Percentiles rank a stretch among this genome's conserved stretches.
Conservation (phyloP, 2,888 invertebrate species). For the Metellina segmentata region DNA sequence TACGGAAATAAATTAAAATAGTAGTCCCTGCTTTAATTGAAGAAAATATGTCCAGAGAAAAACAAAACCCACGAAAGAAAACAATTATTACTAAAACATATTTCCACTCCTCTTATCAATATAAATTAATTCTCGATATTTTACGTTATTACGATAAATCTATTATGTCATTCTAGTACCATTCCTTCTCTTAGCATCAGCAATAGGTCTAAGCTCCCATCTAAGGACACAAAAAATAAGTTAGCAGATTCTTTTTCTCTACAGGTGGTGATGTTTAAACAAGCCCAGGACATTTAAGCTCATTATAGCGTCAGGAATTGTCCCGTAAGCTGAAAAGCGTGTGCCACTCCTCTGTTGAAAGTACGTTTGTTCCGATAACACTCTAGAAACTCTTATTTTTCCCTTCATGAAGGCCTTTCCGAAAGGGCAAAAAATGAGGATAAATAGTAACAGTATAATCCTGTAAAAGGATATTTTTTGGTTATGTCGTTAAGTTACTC, state of each 20-base stretch:
- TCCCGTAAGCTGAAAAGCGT: background rate
- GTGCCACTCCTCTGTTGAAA: background rate
- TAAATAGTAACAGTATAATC: slow-evolving; percentile 39
- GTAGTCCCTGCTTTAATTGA: no score
- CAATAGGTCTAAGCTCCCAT: background rate
- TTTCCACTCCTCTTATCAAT: no score
- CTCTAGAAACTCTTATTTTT: background rate
- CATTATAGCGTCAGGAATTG: background rate
- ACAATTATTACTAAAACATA: no score
- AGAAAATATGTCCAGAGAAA: no score
- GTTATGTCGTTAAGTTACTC: slow-evolving; percentile 49
- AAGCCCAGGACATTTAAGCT: background rate
- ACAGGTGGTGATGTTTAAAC: slow-evolving; percentile 1
- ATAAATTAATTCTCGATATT: no score
- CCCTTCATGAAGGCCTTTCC: background rate
- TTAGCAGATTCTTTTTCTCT: background rate
- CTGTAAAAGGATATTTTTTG: slow-evolving; percentile 18
- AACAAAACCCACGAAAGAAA: no score
- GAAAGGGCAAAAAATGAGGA: background rate
- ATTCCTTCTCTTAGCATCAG: no score
- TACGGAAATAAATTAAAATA: no score
- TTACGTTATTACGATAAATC: no score
- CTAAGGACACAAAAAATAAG: background rate
- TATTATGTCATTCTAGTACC: no score
- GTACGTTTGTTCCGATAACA: background rate